Conservation (phyloP, 2,797 vertebrate genomes). For the Mormyrops attenuatus region DNA sequence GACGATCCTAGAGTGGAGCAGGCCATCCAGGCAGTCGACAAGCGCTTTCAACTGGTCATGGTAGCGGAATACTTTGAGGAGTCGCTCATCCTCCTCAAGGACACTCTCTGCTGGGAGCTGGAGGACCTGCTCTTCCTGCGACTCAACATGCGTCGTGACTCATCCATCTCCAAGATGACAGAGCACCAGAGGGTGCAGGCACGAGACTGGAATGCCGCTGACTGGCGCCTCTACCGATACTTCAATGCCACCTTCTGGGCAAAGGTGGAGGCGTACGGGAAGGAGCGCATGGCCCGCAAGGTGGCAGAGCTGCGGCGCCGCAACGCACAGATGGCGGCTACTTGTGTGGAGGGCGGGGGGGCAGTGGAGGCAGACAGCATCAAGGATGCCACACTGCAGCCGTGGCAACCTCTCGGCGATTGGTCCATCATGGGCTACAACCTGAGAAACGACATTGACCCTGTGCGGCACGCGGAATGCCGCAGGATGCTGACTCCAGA, state of each 20-base stretch:
- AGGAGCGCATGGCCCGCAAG: constrained; percentile 69
- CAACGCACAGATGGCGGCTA: constrained; percentile 74
- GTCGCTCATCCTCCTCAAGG: constrained; percentile 84
- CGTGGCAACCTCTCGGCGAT: constrained; percentile 86
- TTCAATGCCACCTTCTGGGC: constrained; percentile 86
- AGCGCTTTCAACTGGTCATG: constrained; percentile 78
- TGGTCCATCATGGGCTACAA: constrained; percentile 88
- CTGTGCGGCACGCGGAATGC: constrained; percentile 68
- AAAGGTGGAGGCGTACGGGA: constrained; percentile 74
- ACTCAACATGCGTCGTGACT: constrained; percentile 74
- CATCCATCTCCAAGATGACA: constrained; percentile 61
- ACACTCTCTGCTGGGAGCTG: constrained; percentile 82
- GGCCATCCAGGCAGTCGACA: constrained; percentile 63
- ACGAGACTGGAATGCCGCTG: constrained; percentile 76
- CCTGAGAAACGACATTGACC: constrained; percentile 69
- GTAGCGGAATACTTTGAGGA: constrained; percentile 86
- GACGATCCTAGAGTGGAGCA: constrained; percentile 60
- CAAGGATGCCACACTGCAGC: constrained; percentile 70
- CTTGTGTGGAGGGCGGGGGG: constrained; percentile 73
- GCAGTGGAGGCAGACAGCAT: constrained; percentile 74
- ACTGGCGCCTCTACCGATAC: constrained; percentile 78
- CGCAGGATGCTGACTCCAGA: constrained; percentile 92
- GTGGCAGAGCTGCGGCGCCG: constrained; percentile 66
- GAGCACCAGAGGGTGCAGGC: constrained; percentile 70
- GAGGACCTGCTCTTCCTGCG: constrained; percentile 88